Evolutionary conservation across 2,113 vertebrate species (phyloP), one percentile per base, ranked within the genome.

Genomic region (Python bivittatus): DNA sequence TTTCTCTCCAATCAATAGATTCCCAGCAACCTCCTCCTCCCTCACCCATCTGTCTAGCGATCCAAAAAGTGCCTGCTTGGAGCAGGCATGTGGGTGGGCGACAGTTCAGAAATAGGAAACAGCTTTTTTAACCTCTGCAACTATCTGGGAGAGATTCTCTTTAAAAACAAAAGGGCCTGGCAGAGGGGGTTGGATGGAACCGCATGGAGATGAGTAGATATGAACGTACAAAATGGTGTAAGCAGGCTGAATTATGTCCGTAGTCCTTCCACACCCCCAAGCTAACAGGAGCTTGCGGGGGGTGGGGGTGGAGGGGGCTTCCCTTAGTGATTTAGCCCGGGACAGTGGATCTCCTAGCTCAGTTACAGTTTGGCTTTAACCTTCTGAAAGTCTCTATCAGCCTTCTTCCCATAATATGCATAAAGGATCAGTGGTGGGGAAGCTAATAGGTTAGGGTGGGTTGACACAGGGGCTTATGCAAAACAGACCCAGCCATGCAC

Each of bases 81-180:
- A 25, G 53, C 38, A 54, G 7, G 64, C 20, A 4, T 38, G 60
- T 68, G 48, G 44, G 53, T 90, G 72, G 68, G 68, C 42, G 53
- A 27, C 3, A 57, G 52, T 84, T 58, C 68, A 84, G n/a, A 90
- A 90, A 90, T 90, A 90, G 89, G 89, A 84, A 83, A 4, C 27
- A 4, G 68, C 6, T 42, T 90, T 83, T 84, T 83, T 25, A 90
- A 54, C n/a, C 52, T 83, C 29, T 33, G 22, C 17, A 3, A 56
- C 15, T 48, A 83, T 90, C 38, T 42, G 64, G 57, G 33, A 72
- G 42, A 79, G 52, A 90, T 6, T 20, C 22, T 72, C 61, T 27
- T 38, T 90, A 5, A 7, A 38, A 90, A 25, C 9, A 60, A 17
- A 61, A 15, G 23, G 2, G 9, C 54, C 9, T 0, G 85, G 85